Evolutionary conservation across 2,888 invertebrate species (phyloP), one percentile per base, ranked within the genome.

Genomic region (Philonicus albiceps): DNA sequence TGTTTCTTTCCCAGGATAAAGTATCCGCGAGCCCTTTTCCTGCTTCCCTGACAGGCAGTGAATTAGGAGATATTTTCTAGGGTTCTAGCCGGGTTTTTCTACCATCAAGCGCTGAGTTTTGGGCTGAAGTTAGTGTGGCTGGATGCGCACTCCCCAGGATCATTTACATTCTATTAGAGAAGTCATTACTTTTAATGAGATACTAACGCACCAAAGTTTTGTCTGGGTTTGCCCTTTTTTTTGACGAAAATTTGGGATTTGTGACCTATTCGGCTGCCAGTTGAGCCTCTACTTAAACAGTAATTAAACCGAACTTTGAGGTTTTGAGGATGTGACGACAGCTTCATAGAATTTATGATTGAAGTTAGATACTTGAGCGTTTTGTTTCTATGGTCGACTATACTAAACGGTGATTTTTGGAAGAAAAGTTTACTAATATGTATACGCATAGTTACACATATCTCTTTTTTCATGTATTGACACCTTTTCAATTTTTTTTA

Each of bases 121-220:
- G 64, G 64, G 64, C 13, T 22, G 64, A 27, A 27, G 27, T 64
- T n/a, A 64, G 11, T 64, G 22, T 4, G 19, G 49, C 73, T 40
- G 64, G 34, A 0, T 74, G 37, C 34, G 5, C n/a, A 74, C 74
- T 34, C 37, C 6, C 22, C 43, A 73, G 64, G 86, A 86, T 86
- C 86, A 85, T 86, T 86, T 86, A 86, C 85, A 85, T 85, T 86
- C 78, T 72, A 75, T 86, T 84, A 83, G 75, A 76, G 84, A 84
- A 84, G 76, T 86, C 83, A 86, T 86, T 86, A 86, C 86, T 84
- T 86, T 86, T 86, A 86, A 86, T 86, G 86, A 86, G 86, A 86
- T 86, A 84, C 84, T 78, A 64, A 86, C 84, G 43, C 27, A 22
- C 30, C 84, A 16, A 73, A 73, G 73, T 73, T 73, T 43, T 84